Evolutionary conservation across 2,888 invertebrate species (phyloP).

Genomic region (Caenorhabditis wallacei): DNA sequence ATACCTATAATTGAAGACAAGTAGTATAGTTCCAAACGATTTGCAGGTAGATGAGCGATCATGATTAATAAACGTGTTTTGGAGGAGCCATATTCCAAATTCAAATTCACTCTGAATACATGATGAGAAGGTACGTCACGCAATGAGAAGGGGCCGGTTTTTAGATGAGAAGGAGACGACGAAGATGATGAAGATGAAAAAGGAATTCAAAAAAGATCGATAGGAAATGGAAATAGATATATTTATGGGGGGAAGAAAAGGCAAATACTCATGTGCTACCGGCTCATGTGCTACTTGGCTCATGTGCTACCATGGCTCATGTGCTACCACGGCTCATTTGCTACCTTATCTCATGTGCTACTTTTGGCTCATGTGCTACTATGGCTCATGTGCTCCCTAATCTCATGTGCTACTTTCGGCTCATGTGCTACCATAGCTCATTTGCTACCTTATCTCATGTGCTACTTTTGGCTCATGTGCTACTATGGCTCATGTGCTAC

Average conservation of each 20-base stretch:
- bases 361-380: no score
- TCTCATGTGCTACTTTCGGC: no score
- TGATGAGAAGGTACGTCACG: slow-evolving; percentile 49
- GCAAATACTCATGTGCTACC: no score
- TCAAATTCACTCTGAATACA: slow-evolving; percentile 11
- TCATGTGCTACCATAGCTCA: no score
- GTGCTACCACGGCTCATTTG: no score
- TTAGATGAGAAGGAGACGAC: slow-evolving; percentile 18
- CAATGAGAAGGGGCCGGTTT: slow-evolving; percentile 33
- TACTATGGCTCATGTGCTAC: no score
- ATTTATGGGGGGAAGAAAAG: slow-evolving; percentile 1
- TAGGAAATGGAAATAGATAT: slow-evolving; percentile 43
- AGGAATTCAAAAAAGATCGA: slow-evolving; percentile 1
- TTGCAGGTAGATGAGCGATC: slow-evolving; percentile 48
- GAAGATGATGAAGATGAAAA: slow-evolving; percentile 2
- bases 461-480: no score
- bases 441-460: no score
- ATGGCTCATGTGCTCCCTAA: no score
- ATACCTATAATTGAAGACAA: slow-evolving; percentile 55
- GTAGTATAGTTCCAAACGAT: slow-evolving; percentile 50
- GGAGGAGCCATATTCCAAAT: slow-evolving; percentile 13
- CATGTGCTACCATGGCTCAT: no score
- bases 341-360: no score
- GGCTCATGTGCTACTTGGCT: no score
- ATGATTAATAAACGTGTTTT: slow-evolving; percentile 16